Percentiles rank a stretch among this genome's conserved stretches.
Conservation (phyloP, 2,113 vertebrate species). For the Leucopternis melanops region DNA sequence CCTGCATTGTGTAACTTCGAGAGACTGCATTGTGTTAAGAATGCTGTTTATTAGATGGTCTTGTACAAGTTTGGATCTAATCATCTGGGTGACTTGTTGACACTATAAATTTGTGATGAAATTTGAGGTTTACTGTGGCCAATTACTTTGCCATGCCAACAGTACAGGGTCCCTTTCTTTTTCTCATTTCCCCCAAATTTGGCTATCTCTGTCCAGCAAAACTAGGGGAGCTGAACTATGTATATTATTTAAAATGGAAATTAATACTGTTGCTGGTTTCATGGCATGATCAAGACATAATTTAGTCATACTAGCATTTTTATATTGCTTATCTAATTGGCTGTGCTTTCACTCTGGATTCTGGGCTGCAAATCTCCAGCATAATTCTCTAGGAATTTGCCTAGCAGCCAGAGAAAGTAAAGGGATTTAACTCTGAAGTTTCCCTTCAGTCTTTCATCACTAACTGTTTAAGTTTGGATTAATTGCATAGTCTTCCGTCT, state of each 20-base stretch:
- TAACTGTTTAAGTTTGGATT: background rate
- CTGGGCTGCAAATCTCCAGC: background rate
- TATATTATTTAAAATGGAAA: background rate
- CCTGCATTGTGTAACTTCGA: conserved; percentile 33
- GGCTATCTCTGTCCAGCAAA: background rate
- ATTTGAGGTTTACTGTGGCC: background rate
- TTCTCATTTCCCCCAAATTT: background rate
- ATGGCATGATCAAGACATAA: background rate
- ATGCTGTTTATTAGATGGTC: background rate
- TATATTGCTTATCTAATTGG: background rate
- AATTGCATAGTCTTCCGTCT: background rate
- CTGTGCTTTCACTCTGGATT: background rate
- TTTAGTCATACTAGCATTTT: background rate
- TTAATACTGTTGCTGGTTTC: background rate
- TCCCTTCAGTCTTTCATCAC: background rate
- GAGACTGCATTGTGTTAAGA: conserved; percentile 19
- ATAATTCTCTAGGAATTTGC: background rate
- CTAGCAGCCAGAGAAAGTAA: background rate
- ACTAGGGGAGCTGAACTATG: background rate
- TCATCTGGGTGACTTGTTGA: conserved; percentile 46
- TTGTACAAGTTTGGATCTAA: conserved; percentile 22
- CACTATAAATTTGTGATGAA: conserved; percentile 14
- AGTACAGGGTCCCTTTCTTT: background rate
- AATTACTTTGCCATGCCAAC: conserved; percentile 19
- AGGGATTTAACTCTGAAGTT: background rate